phyloP scores from a whole-genome alignment of 1,140 invertebrate species.

The Sitophilus oryzae region DNA sequence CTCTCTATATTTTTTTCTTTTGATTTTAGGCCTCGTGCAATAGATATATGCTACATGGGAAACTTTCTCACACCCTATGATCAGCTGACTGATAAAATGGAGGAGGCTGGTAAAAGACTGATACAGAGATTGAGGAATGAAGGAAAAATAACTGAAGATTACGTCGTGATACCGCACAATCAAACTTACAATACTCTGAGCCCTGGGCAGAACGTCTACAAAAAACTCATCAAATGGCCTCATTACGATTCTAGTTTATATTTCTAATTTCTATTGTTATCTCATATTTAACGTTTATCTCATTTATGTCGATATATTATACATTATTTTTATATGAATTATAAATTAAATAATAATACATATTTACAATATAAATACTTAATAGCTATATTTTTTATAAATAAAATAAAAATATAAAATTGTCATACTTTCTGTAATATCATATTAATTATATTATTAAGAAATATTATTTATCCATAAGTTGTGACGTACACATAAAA shows the following conservation, averaged over 20 bases:
- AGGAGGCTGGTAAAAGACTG: slow-evolving; percentile 41
- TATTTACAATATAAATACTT: no score
- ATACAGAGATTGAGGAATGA: slow-evolving; percentile 38
- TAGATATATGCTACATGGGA: slow-evolving; percentile 49
- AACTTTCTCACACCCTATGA: slow-evolving; percentile 41
- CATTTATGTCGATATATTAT: no score
- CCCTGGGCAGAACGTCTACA: slow-evolving; percentile 37
- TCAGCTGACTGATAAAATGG: slow-evolving; percentile 38
- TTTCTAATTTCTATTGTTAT: slow-evolving; percentile 9
- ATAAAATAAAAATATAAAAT: no score
- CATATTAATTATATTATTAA: no score
- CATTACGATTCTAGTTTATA: slow-evolving; percentile 27
- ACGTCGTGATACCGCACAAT: slow-evolving; percentile 46
- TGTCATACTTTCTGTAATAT: no score
- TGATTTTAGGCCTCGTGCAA: slow-evolving; percentile 43
- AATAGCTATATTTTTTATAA: no score
- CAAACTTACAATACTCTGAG: slow-evolving; percentile 40
- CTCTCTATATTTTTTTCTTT: no score
- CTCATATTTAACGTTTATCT: no score
- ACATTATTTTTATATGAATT: no score
- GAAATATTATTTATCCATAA: no score
- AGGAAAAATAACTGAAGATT: slow-evolving; percentile 37
- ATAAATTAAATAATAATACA: no score
- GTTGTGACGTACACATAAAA: no score
- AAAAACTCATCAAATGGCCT: slow-evolving; percentile 32